Conservation (phyloP, 2,797 vertebrate genomes). For the Bradypus variegatus region DNA sequence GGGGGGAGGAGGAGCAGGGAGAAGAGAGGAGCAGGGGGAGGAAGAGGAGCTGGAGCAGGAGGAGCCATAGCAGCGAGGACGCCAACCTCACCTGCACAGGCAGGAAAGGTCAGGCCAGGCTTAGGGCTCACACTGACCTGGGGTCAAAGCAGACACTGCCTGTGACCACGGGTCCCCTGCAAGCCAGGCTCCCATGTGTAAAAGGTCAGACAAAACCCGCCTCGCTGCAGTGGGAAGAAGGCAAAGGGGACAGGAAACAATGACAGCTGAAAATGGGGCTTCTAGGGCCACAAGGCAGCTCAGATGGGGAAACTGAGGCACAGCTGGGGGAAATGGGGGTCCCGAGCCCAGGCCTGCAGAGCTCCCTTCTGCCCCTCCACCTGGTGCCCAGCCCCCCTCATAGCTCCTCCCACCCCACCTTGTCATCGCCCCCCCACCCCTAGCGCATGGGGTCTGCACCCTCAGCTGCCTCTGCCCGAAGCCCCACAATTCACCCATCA, state of each 20-base stretch:
- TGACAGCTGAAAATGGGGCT: background rate
- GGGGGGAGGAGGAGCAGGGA: too few relatives aligned
- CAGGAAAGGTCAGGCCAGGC: background rate
- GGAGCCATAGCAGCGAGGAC: background rate
- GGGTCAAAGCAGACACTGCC: too few relatives aligned
- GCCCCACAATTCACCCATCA: background rate
- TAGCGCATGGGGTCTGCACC: too few relatives aligned
- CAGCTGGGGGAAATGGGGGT: fast-evolving
- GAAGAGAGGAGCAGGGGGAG: too few relatives aligned
- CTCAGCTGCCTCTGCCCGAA: background rate
- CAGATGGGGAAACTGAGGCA: background rate
- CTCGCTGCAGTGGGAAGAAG: background rate
- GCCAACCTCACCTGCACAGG: too few relatives aligned
- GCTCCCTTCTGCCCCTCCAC: background rate
- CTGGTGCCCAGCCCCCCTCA: background rate
- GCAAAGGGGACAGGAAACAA: background rate
- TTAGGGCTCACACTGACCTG: background rate
- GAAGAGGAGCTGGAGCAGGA: background rate
- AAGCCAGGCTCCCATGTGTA: background rate
- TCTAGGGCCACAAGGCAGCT: background rate
- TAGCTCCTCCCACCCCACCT: background rate
- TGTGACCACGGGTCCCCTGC: background rate
- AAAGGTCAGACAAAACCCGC: background rate
- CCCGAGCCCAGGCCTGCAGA: background rate
- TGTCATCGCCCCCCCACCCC: too few relatives aligned